These are phyloP conservation scores for Charadrius vociferus DNA, from an alignment of 2,113 vertebrate genomes.

Conservation along the genomic window DNA sequence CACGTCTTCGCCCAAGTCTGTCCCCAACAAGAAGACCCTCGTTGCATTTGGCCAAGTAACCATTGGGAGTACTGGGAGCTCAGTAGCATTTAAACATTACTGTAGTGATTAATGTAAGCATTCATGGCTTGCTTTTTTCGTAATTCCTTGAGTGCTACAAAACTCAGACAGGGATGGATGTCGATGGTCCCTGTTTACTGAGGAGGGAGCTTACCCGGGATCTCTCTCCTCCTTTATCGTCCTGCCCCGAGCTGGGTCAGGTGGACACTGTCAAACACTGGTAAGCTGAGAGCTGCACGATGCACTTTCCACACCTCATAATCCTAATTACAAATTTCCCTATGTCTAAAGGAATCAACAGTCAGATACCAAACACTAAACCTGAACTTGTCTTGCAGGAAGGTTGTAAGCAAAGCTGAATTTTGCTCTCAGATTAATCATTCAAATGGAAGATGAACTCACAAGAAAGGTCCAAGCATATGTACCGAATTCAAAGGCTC, in stretches of 20 bases:
- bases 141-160: background rate
- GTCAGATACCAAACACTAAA: background rate
- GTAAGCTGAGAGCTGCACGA: fast-evolving
- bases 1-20: fast-evolving
- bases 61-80: background rate
- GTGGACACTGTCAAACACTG: background rate
- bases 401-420: background rate
- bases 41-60: background rate
- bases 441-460: background rate
- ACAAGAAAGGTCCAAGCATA: background rate
- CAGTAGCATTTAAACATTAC: fast-evolving
- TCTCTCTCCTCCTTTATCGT: background rate
- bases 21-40: fast-evolving
- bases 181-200: fast-evolving
- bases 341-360: background rate
- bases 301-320: background rate
- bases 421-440: background rate
- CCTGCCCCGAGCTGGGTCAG: background rate
- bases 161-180: background rate
- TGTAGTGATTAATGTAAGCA: background rate
- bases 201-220: background rate
- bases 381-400: background rate
- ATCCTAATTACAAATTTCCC: background rate
- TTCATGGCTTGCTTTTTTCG: background rate
- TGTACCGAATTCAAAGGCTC: background rate